phyloP scores from a whole-genome alignment of 2,113 vertebrate genomes.

The Siniperca chuatsi region DNA sequence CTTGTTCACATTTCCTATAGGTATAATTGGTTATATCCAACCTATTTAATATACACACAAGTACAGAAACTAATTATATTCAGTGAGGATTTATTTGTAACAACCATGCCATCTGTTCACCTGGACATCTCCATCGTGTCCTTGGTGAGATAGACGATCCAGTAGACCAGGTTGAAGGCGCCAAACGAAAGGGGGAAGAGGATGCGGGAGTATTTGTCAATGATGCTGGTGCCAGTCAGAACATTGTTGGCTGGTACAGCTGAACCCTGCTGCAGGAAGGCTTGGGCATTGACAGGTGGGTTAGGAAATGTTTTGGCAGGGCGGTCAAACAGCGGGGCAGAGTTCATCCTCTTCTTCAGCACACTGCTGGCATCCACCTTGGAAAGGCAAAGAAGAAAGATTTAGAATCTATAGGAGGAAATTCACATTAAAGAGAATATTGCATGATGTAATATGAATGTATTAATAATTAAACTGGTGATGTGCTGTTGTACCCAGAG shows the following conservation, averaged over 20 bases:
- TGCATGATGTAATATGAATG: constrained; percentile 2
- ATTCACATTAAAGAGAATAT: constrained; percentile 33
- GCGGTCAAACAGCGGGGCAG: constrained; percentile 81
- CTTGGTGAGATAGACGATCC: constrained; percentile 97
- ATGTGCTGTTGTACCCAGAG: constrained; percentile 10
- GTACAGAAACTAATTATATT: background rate
- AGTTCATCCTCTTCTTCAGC: constrained; percentile 93
- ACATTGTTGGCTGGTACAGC: constrained; percentile 75
- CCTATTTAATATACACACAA: background rate
- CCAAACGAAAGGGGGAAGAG: constrained; percentile 96
- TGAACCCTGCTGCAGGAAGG: constrained; percentile 81
- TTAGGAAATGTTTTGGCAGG: constrained; percentile 84
- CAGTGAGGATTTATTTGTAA: background rate
- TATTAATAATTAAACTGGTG: constrained; percentile 42
- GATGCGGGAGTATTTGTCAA: constrained; percentile 96
- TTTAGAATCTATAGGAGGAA: constrained; percentile 1
- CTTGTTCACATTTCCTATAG: background rate
- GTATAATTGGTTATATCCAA: background rate
- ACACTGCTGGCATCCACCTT: constrained; percentile 87
- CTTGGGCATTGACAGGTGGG: constrained; percentile 78
- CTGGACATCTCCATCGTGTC: constrained; percentile 94
- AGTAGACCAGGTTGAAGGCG: constrained; percentile 97
- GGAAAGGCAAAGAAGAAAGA: constrained; percentile 54
- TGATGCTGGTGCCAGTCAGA: constrained; percentile 92
- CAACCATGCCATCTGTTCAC: constrained; percentile 62